Evolutionary conservation across 2,888 invertebrate species (phyloP), one percentile per base, ranked within the genome.

Genomic region (Ochropacha duplaris): DNA sequence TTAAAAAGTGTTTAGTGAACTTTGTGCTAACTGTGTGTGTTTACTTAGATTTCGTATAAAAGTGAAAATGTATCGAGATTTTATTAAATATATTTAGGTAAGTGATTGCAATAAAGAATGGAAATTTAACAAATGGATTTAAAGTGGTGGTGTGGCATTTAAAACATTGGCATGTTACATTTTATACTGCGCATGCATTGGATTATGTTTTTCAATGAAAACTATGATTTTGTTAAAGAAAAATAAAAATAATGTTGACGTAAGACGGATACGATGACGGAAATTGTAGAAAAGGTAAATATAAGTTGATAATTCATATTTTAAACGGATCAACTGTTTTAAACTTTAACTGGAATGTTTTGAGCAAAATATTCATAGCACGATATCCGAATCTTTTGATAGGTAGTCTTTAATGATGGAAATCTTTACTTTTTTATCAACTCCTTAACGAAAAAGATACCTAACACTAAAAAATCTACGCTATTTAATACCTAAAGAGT

Each of bases 101-200:
- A 92, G 92, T 92, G 87, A 67, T 89, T 76, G 79, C 83, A 77
- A 71, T 74, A 69, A 69, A 73, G 72, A 83, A 79, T 83, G 78
- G 66, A 74, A 79, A 82, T 83, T n/a, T 87, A 86, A 86, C 88
- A 79, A 81, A 79, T 79, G 67, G 65, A 62, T 58, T 72, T 61
- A 70, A 68, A 84, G 77, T 86, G 88, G 90, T 90, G 91, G 90
- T 90, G 90, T 90, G 90, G 86, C 76, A 78, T 77, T 66, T 67
- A 75, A 73, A 76, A 72, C 79, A 78, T 78, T 84, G 83, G 91
- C 91, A 91, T 91, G 91, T 70, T 75, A 69, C 74, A 74, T 76
- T 70, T 68, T 69, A 76, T 77, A 76, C 79, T 78, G 78, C 84
- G 91, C 91, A 92, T 92, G 91, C 78, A 62, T 68, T 86, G 84